These are phyloP conservation scores for Vandiemenella viatica DNA, from an alignment of 2,888 invertebrate genomes.

Conservation along the genomic window DNA sequence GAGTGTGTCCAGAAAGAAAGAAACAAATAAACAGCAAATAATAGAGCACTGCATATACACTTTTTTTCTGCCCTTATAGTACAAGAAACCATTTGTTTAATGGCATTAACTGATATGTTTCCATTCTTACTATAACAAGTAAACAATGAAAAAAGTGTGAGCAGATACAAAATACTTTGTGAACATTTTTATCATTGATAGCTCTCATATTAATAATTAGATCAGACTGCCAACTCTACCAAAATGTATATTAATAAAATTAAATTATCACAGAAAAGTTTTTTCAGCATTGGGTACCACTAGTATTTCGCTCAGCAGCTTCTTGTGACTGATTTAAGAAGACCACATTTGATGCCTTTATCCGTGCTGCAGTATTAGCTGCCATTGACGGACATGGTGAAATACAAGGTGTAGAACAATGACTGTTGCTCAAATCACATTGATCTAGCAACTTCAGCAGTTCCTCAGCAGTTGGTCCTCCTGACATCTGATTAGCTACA, in stretches of 20 bases:
- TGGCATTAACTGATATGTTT: too few species aligned
- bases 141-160: too few species aligned
- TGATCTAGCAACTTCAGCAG: slow-evolving; percentile 80
- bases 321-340: slow-evolving; percentile 22
- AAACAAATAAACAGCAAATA: too few species aligned
- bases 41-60: too few species aligned
- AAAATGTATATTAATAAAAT: background rate
- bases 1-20: too few species aligned
- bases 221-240: too few species aligned
- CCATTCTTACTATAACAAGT: too few species aligned
- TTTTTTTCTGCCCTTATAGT: too few species aligned
- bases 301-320: slow-evolving; percentile 3
- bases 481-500: slow-evolving; percentile 44
- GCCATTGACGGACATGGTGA: slow-evolving; percentile 51
- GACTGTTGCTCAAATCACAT: slow-evolving; percentile 76
- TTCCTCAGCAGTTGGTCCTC: slow-evolving; percentile 88
- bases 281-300: slow-evolving; percentile 1
- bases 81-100: too few species aligned
- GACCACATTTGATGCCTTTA: slow-evolving; percentile 27
- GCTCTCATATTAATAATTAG: too few species aligned
- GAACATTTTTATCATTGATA: too few species aligned
- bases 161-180: too few species aligned
- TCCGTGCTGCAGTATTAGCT: slow-evolving; percentile 28
- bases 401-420: slow-evolving; percentile 61
- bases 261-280: background rate